Evolutionary conservation across 2,888 invertebrate genomes (phyloP), one percentile per base, ranked within the genome.

Genomic region (Aphodius sticticus): DNA sequence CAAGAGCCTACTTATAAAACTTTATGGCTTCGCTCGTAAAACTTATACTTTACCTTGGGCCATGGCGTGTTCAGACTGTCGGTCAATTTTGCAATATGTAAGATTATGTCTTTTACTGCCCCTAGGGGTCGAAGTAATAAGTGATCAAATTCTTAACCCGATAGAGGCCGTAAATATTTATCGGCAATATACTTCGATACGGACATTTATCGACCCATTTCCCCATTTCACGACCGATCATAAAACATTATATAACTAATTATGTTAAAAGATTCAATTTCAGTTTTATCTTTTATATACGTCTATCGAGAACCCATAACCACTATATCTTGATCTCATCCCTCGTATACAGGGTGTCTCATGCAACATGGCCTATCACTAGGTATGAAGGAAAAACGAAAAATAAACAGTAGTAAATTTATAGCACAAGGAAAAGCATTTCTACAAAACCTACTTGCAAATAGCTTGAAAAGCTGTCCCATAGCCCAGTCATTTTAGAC

Each of bases 121-220:
- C 26, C 35, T 26, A 36, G 9, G n/a, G 74, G 74, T 37, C 74
- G 9, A 53, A 53, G 74, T 74, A 74, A 74, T 74, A 74, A 74
- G 74, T 74, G 74, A 74, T 74, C 74, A 74, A 74, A 74, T 74
- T 74, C 74, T 74, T 74, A 74, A 74, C 74, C 74, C 74, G 74
- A 74, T 74, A 74, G 35, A 16, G 26, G 74, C 74, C 35, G 36
- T 74, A 74, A 74, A 74, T 36, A 74, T 74, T 74, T 74, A 74
- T 74, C 74, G 74, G 36, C 74, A 36, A 53, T 53, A 53, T 53
- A 53, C 53, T 53, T 53, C 53, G 53, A 35, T 74, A 9, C 74
- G n/a, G 37, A 74, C 35, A 74, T 74, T 74, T 74, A 74, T 35
- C n/a, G 36, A 35, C 37, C 74, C 36, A 74, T 37, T 74, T 74